These are phyloP conservation scores for Sula dactylatra DNA, from an alignment of 2,113 vertebrate species.

Conservation along the genomic window DNA sequence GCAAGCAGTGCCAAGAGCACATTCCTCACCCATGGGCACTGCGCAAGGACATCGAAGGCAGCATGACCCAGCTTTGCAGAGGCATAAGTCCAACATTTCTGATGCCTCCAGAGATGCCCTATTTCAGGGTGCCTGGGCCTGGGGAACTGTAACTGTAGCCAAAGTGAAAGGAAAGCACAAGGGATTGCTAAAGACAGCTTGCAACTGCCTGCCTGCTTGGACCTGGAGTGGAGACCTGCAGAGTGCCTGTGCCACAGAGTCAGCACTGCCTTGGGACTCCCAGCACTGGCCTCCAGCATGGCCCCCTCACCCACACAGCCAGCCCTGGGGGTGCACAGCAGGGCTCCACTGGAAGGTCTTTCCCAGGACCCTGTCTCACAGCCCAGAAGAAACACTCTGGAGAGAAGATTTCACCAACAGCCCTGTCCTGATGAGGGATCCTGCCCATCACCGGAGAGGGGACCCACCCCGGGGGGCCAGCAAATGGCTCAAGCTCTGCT, in stretches of 20 bases:
- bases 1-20: neutral
- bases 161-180: neutral
- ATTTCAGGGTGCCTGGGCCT: neutral
- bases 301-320: neutral
- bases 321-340: neutral
- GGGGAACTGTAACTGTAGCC: neutral
- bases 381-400: neutral
- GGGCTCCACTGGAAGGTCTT: neutral
- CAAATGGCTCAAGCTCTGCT: neutral
- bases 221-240: neutral
- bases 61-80: neutral
- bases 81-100: neutral
- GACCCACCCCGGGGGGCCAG: neutral
- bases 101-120: neutral
- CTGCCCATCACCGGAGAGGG: neutral
- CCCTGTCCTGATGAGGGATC: neutral
- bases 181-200: neutral
- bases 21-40: neutral
- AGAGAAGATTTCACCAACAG: neutral
- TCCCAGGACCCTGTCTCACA: neutral
- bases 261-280: neutral
- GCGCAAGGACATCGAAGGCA: accelerated
- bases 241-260: neutral
- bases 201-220: neutral
- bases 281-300: neutral